A percentile compares a stretch with the other conserved stretches of the same genome.
phyloP scores from a whole-genome alignment of 1,140 invertebrate species.

The Drosophila albomicans region DNA sequence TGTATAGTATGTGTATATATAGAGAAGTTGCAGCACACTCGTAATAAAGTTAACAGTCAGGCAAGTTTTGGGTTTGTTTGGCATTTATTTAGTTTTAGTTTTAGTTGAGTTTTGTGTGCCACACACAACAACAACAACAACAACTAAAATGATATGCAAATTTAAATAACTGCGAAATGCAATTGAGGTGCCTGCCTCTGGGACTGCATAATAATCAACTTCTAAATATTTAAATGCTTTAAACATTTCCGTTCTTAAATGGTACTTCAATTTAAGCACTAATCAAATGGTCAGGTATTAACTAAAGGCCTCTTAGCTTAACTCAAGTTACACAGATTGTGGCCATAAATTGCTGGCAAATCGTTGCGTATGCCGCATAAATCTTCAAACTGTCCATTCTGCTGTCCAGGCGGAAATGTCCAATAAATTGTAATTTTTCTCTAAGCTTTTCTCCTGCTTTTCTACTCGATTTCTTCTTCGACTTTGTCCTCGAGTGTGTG shows the following conservation, averaged over 20 bases:
- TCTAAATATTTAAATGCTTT: slow-evolving; percentile 26
- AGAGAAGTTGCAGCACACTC: slow-evolving; percentile 5
- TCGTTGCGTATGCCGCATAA: slow-evolving; percentile 64
- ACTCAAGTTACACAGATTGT: neutral
- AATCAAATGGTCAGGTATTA: slow-evolving; percentile 67
- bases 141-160: slow-evolving; percentile 73
- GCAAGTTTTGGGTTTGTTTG: slow-evolving; percentile 69
- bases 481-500: neutral
- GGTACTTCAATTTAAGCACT: slow-evolving; percentile 26
- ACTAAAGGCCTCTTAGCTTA: slow-evolving; percentile 11
- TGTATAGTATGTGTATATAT: neutral
- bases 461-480: neutral
- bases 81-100: slow-evolving; percentile 82
- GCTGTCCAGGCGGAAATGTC: slow-evolving; percentile 76
- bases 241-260: neutral
- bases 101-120: slow-evolving; percentile 60
- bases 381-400: slow-evolving; percentile 76
- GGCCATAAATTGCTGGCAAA: slow-evolving; percentile 64
- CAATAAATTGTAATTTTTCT: slow-evolving; percentile 83
- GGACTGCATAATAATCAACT: slow-evolving; percentile 71
- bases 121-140: slow-evolving; percentile 31
- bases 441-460: slow-evolving; percentile 61
- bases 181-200: slow-evolving; percentile 69
- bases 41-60: slow-evolving; percentile 69
- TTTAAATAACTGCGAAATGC: slow-evolving; percentile 79